These are phyloP conservation scores for Myoxocephalus aenaeus DNA, from an alignment of 2,797 vertebrate genomes.

Conservation along the genomic window DNA sequence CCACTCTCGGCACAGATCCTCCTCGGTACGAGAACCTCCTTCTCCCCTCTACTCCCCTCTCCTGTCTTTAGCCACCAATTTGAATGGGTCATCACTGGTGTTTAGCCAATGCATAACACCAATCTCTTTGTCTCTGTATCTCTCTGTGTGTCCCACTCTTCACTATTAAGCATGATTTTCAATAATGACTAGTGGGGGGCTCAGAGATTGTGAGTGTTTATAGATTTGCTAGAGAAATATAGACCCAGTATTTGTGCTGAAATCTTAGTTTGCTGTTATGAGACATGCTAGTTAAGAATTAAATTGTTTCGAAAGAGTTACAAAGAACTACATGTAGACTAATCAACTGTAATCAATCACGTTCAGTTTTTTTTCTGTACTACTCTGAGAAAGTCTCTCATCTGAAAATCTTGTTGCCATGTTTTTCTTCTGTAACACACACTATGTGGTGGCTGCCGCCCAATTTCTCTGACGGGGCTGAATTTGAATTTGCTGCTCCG, in stretches of 20 bases:
- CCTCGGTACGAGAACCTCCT: slow-evolving; percentile 88
- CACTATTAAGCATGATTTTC: slow-evolving; percentile 64
- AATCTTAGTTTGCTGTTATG: slow-evolving; percentile 52
- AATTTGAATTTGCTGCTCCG: slow-evolving; percentile 97
- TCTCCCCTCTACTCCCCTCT: slow-evolving; percentile 12
- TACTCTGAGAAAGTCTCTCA: slow-evolving; percentile 90
- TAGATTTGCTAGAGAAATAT: slow-evolving; percentile 50
- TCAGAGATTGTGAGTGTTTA: slow-evolving; percentile 47
- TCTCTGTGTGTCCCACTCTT: slow-evolving; percentile 56
- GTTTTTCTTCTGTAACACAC: slow-evolving; percentile 98
- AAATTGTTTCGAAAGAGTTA: slow-evolving; percentile 55
- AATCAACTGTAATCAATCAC: slow-evolving; percentile 82
- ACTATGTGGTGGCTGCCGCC: slow-evolving; percentile 93
- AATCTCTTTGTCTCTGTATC: slow-evolving; percentile 59
- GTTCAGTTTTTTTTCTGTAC: slow-evolving; percentile 78
- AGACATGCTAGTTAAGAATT: slow-evolving; percentile 53
- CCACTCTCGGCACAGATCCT: slow-evolving; percentile 85
- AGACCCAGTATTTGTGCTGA: slow-evolving; percentile 63
- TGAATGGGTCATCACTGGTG: slow-evolving; percentile 65
- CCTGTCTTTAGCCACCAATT: slow-evolving; percentile 58
- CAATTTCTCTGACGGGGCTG: slow-evolving; percentile 94
- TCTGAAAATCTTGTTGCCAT: slow-evolving; percentile 98
- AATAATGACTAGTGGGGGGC: slow-evolving; percentile 53
- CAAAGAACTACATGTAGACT: slow-evolving; percentile 64
- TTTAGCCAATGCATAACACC: slow-evolving; percentile 69